Percentiles rank a stretch among this genome's conserved stretches.
Evolutionary conservation across 2,797 vertebrate species (phyloP).

Genomic region (Bucorvus abyssinicus): DNA sequence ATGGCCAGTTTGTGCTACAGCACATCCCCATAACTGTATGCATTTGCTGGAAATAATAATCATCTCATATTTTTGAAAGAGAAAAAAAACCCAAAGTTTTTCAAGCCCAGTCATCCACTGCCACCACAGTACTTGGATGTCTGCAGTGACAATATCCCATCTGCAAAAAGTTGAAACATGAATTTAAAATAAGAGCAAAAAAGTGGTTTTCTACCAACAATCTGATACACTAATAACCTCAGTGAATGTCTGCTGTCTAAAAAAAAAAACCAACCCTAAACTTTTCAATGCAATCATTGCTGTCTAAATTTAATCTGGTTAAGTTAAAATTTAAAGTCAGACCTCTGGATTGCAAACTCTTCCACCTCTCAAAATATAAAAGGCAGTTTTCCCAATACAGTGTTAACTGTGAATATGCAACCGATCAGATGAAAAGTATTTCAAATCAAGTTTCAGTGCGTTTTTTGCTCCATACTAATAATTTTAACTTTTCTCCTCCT

Average conservation of each 20-base stretch:
- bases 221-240: neutral
- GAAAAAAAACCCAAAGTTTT: neutral
- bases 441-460: neutral
- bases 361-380: neutral
- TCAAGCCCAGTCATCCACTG: neutral
- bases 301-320: neutral
- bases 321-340: neutral
- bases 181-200: neutral
- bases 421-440: neutral
- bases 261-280: neutral
- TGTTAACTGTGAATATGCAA: neutral
- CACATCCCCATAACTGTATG: neutral
- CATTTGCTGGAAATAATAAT: neutral
- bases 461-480: neutral
- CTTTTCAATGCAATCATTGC: neutral
- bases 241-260: neutral
- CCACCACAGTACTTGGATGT: neutral
- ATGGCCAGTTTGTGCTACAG: rapidly evolving
- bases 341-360: neutral
- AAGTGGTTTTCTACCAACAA: neutral
- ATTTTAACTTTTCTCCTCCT: rapidly evolving
- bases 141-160: neutral
- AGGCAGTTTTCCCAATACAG: neutral
- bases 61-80: neutral
- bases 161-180: neutral